Base-by-base conservation (phyloP, 1,140 invertebrate genomes). In the Littorina saxatilis region DNA sequence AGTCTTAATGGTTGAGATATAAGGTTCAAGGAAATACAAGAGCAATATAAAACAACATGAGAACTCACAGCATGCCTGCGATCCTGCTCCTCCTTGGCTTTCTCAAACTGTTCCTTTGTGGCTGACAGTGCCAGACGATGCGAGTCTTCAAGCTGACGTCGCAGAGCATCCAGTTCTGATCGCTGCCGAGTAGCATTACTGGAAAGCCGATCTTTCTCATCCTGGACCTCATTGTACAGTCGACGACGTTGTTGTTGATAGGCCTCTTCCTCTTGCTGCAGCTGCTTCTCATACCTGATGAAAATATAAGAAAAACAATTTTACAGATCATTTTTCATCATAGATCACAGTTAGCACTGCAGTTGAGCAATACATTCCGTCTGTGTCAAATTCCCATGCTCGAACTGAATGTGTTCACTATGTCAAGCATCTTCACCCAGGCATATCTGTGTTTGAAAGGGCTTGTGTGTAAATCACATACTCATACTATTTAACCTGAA, bases 241-340 rank as follows among this genome's bases (percentile, higher is more conserved):
- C 92, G 86, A 13, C 91, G 84, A 40, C 91, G 87, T 84, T 92
- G 90, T 66, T 91, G 88, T 74, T 92, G 90, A 75, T 90, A 92
- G 5, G 91, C 86, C 74, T 92, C 91, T 74, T 92, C 92, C 77
- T 93, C 92, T 55, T 92, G 90, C 81, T 92, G 91, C n/a, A 92
- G 40, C 68, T 92, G 91, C 78, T 93, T 93, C 83, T 93, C 92
- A 86, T 92, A 93, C 76, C 91, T 92, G 63, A 43, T 39, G 27
- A 27, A 50, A 50, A 9, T 20, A 20, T 9, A 50, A 20, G n/a
- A n/a, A n/a, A n/a, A n/a, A n/a, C n/a, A n/a, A n/a, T n/a, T n/a
- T n/a, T n/a, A n/a, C n/a, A n/a, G n/a, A n/a, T n/a, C n/a, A n/a
- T n/a, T n/a, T n/a, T n/a, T n/a, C n/a, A n/a, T n/a, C n/a, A n/a